phyloP scores from a whole-genome alignment of 2,113 vertebrate species.

The Motacilla tschutschensis region DNA sequence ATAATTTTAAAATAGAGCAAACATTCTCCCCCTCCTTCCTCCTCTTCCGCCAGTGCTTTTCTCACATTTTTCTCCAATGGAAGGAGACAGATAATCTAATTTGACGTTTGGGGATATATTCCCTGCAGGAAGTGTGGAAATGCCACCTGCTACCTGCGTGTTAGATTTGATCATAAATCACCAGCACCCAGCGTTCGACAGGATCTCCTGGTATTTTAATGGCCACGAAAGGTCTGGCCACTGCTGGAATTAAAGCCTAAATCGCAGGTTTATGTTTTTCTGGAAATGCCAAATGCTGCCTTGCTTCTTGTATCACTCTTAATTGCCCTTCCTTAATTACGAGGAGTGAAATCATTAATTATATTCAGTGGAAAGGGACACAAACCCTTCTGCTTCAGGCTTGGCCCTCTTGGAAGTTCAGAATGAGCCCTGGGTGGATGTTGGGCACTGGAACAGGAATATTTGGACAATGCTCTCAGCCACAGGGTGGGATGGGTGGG shows the following conservation, averaged over 20 bases:
- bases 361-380: not conserved
- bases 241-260: not conserved
- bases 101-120: constrained; percentile 15
- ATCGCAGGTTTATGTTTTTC: not conserved
- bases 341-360: not conserved
- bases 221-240: not conserved
- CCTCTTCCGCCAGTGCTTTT: not conserved
- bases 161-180: constrained; percentile 15
- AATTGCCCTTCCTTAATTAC: not conserved
- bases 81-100: not conserved
- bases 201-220: not conserved
- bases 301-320: not conserved
- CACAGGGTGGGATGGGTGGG: not conserved
- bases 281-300: not conserved
- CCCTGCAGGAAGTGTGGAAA: constrained; percentile 31
- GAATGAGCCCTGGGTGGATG: not conserved
- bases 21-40: not conserved
- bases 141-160: constrained; percentile 44
- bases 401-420: not conserved
- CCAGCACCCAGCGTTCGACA: not conserved
- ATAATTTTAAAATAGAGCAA: not conserved
- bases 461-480: not conserved
- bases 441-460: not conserved
- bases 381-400: not conserved
- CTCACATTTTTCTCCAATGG: constrained; percentile 3